A percentile compares a stretch with the other conserved stretches of the same genome.
phyloP scores from a whole-genome alignment of 1,140 invertebrate genomes.

The Aphaenogaster rudis region DNA sequence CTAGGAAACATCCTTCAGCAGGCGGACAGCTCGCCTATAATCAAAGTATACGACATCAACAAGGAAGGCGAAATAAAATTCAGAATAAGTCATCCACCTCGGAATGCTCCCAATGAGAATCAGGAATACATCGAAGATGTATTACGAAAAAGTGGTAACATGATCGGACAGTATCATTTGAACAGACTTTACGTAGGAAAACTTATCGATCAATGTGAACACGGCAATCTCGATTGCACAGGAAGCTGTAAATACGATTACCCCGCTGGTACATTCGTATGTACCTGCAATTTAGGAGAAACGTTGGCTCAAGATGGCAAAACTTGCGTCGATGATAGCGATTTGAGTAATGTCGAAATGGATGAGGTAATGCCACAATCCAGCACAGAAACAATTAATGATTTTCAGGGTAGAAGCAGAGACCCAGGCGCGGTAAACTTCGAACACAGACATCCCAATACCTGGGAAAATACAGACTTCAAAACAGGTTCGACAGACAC shows the following conservation, averaged over 20 bases:
- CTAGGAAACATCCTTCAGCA: slow-evolving; percentile 85
- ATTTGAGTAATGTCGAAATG: slow-evolving; percentile 80
- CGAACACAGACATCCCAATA: slow-evolving; percentile 80
- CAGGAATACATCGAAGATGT: slow-evolving; percentile 81
- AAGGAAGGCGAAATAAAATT: slow-evolving; percentile 82
- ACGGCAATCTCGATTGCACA: slow-evolving; percentile 92
- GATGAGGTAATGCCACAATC: slow-evolving; percentile 62
- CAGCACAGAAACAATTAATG: slow-evolving; percentile 67
- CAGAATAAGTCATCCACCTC: slow-evolving; percentile 82
- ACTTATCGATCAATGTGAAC: slow-evolving; percentile 92
- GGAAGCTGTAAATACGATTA: slow-evolving; percentile 92
- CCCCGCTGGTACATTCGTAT: slow-evolving; percentile 88
- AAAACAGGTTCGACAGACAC: slow-evolving; percentile 15
- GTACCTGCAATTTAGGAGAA: slow-evolving; percentile 90
- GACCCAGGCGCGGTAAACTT: slow-evolving; percentile 82
- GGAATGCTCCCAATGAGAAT: slow-evolving; percentile 75
- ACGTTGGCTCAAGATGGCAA: slow-evolving; percentile 85
- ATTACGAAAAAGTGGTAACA: slow-evolving; percentile 78
- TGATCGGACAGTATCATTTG: slow-evolving; percentile 81
- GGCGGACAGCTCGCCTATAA: slow-evolving; percentile 82
- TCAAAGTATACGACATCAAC: slow-evolving; percentile 89
- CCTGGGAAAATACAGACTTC: slow-evolving; percentile 73
- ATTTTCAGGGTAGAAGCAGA: slow-evolving; percentile 83
- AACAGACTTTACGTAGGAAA: slow-evolving; percentile 77
- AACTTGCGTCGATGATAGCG: slow-evolving; percentile 82